Conservation (phyloP, 1,140 invertebrate genomes). For the Bicyclus anynana region DNA sequence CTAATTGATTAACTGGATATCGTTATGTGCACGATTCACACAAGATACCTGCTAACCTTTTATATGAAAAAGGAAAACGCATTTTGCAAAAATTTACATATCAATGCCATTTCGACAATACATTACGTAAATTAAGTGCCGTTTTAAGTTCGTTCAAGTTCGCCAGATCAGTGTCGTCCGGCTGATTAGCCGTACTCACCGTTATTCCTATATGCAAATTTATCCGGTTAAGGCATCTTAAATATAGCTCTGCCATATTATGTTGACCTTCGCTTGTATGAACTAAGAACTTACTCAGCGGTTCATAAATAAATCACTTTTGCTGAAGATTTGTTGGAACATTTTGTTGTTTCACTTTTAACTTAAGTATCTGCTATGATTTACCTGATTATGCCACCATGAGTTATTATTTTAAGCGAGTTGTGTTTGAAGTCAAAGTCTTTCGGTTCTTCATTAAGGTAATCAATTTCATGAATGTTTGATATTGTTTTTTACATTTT, state of each 20-base stretch:
- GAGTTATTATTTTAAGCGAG: no score
- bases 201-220: constrained; percentile 25
- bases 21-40: no score
- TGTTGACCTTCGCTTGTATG: constrained; percentile 9
- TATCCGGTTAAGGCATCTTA: constrained; percentile 1
- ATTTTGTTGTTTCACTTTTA: neutral
- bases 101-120: neutral
- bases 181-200: constrained; percentile 1
- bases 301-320: constrained; percentile 14
- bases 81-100: neutral
- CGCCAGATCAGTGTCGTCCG: constrained; percentile 15
- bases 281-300: neutral
- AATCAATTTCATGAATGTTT: no score
- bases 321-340: constrained; percentile 1
- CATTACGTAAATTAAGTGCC: neutral
- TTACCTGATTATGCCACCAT: no score
- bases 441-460: no score
- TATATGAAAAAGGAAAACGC: neutral
- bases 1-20: no score
- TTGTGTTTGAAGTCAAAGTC: no score
- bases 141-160: constrained; percentile 16
- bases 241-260: constrained; percentile 17
- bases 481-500: no score
- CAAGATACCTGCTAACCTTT: no score
- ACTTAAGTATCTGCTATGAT: no score